Evolutionary conservation across 2,797 vertebrate genomes (phyloP).

Genomic region (Odontamblyopus lacepedii): DNA sequence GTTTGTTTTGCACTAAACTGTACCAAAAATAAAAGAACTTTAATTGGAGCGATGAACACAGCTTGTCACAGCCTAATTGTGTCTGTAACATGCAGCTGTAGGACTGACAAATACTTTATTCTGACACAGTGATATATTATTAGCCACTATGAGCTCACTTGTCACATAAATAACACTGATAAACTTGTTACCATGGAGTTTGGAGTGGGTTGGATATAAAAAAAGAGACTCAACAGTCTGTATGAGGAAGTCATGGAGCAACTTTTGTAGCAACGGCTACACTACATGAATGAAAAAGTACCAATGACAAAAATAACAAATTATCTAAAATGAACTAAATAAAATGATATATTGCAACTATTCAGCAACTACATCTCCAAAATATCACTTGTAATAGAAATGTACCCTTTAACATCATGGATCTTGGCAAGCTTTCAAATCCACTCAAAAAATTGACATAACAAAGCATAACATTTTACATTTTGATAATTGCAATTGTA

Average conservation of each 20-base stretch:
- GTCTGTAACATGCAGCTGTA: slow-evolving; percentile 3
- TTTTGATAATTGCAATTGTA: too few species aligned
- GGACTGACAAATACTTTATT: background rate
- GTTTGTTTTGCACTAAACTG: background rate
- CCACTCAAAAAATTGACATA: too few species aligned
- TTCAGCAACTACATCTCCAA: background rate
- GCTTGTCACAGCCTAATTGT: background rate
- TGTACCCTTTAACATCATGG: too few species aligned
- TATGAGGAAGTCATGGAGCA: background rate
- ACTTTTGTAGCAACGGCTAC: background rate
- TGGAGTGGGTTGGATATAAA: background rate
- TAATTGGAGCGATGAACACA: background rate
- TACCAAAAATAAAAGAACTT: background rate
- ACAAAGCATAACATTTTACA: too few species aligned
- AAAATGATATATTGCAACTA: background rate
- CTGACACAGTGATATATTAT: slow-evolving; percentile 3
- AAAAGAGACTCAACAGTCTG: background rate
- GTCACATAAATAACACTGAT: slow-evolving; percentile 3
- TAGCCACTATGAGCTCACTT: background rate
- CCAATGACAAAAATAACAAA: background rate
- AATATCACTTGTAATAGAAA: too few species aligned
- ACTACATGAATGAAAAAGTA: background rate
- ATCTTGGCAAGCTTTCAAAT: too few species aligned
- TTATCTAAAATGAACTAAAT: background rate
- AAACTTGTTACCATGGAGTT: background rate